Evolutionary conservation across 1,140 invertebrate species (phyloP).

Genomic region (Lycorma delicatula): DNA sequence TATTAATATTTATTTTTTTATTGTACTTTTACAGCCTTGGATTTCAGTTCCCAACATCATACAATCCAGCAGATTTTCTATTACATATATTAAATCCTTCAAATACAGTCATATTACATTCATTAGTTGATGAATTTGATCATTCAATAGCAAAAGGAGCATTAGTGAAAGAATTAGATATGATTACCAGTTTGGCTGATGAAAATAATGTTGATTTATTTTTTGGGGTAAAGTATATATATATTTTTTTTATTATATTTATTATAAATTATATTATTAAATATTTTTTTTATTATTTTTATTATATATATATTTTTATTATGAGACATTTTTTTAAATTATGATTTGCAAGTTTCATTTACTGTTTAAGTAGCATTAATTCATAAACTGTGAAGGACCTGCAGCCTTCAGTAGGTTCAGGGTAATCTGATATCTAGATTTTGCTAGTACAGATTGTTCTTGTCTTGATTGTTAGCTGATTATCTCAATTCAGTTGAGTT

Average conservation of each 20-base stretch:
- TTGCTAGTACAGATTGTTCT: no score
- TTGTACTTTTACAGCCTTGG: conserved; percentile 41
- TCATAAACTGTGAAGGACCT: no score
- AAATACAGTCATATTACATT: neutral
- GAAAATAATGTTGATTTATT: conserved; percentile 44
- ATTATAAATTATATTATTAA: conserved; percentile 17
- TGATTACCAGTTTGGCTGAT: conserved; percentile 27
- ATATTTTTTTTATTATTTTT: neutral
- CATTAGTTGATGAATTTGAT: neutral
- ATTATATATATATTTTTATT: neutral
- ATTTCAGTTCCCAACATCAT: conserved; percentile 50
- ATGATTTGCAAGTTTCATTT: no score
- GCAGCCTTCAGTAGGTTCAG: no score
- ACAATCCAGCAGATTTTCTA: conserved; percentile 64
- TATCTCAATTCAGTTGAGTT: no score
- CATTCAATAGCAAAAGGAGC: neutral
- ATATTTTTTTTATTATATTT: conserved; percentile 36
- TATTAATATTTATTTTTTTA: no score
- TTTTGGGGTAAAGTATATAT: no score
- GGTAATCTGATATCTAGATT: no score
- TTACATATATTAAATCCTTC: conserved; percentile 50
- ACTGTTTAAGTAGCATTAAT: no score
- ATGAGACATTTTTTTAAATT: neutral
- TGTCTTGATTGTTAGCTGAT: no score
- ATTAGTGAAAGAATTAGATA: conserved; percentile 1